phyloP scores from a whole-genome alignment of 1,140 invertebrate species.

The Episyrphus balteatus region DNA sequence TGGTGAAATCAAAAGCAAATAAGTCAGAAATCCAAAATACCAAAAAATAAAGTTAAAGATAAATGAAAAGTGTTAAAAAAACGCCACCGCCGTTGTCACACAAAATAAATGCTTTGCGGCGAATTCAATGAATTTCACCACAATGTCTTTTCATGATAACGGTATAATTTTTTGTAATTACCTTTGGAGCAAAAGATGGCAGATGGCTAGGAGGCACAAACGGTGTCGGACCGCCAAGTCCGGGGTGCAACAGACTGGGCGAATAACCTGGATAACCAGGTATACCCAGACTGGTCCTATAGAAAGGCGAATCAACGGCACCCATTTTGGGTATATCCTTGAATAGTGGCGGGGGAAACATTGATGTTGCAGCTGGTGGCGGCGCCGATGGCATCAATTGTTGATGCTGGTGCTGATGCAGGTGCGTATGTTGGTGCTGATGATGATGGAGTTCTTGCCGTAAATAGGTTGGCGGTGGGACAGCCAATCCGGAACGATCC shows the following conservation, averaged over 20 bases:
- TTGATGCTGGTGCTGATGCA: slow-evolving; percentile 75
- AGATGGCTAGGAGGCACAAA: slow-evolving; percentile 69
- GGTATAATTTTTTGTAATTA: slow-evolving; percentile 42
- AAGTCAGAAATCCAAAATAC: too few species aligned
- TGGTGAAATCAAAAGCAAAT: too few species aligned
- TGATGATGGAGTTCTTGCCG: slow-evolving; percentile 83
- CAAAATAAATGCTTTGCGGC: too few species aligned
- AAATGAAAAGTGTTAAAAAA: too few species aligned
- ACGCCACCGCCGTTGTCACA: too few species aligned
- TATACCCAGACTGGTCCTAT: slow-evolving; percentile 57
- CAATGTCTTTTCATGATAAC: too few species aligned
- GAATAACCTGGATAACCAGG: slow-evolving; percentile 68
- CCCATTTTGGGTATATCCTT: slow-evolving; percentile 81
- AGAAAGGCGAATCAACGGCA: slow-evolving; percentile 66
- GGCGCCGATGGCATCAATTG: slow-evolving; percentile 58
- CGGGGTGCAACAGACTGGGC: slow-evolving; percentile 63
- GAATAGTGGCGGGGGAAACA: slow-evolving; percentile 48
- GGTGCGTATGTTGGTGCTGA: slow-evolving; percentile 82
- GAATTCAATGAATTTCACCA: too few species aligned
- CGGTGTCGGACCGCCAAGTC: slow-evolving; percentile 57
- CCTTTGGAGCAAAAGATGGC: slow-evolving; percentile 81
- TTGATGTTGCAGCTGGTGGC: slow-evolving; percentile 29
- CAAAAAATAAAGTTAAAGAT: too few species aligned
- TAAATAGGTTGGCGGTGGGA: slow-evolving; percentile 50
- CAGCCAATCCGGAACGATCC: slow-evolving; percentile 37